Evolutionary conservation across 2,797 vertebrate genomes (phyloP), one percentile per base, ranked within the genome.

Genomic region (Sebastes cheni): DNA sequence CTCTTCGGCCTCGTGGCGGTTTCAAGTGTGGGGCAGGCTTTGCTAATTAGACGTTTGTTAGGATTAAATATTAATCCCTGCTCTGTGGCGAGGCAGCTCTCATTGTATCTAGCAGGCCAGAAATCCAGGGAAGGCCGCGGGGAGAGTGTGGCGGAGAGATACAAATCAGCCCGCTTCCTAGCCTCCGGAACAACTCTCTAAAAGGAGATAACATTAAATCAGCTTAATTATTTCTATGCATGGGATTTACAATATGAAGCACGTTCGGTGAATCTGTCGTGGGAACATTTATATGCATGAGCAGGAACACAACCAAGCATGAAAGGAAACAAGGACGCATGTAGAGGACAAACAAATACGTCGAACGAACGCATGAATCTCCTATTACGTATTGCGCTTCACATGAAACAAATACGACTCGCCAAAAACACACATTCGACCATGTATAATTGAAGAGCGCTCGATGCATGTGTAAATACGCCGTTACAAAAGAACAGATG

Each of bases 31-130:
- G 39, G 79, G 75, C 62, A 68, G 74, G 67, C 77, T 82, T 77
- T 58, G 42, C 88, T 92, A 93, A 94, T 93, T 89, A 90, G 86
- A 92, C 77, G 84, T 91, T 90, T 90, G 91, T 91, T 88, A 86
- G 91, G 91, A 89, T 93, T 90, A 89, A 88, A 88, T 87, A 92
- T 91, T 83, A 93, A 93, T 91, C 88, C 73, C 20, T 77, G 77
- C 52, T 80, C 81, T 75, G 79, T 58, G 39, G 72, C 55, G 74
- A 79, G 59, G 39, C 85, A 66, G 72, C 85, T 69, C 88, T 85
- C 55, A 58, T 73, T 80, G 70, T 68, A 83, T 91, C 76, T 67
- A 18, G 52, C 72, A 61, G 61, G 54, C 64, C 67, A 85, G 81
- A 83, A 70, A 77, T 42, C 79, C 69, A 60, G 58, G 11, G 25